These are phyloP conservation scores for Glaucomys volans DNA, from an alignment of 2,113 vertebrate genomes.

Conservation along the genomic window DNA sequence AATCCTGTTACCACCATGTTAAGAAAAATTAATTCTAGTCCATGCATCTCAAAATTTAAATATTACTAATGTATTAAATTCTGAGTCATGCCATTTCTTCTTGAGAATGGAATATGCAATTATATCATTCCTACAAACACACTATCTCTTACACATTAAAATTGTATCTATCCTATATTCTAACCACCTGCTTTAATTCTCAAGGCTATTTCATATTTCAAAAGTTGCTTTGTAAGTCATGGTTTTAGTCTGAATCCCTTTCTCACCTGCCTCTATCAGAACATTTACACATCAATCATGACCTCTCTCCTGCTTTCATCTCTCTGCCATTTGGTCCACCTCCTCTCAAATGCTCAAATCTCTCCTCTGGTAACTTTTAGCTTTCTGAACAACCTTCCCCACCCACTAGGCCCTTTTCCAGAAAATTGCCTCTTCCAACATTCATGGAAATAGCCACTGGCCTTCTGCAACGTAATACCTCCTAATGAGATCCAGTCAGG, in stretches of 20 bases:
- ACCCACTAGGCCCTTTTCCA: not conserved
- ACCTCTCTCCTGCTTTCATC: slow-evolving; percentile 9
- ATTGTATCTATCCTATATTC: slow-evolving; percentile 37
- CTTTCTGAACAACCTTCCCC: not conserved
- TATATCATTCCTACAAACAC: slow-evolving; percentile 42
- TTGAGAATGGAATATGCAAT: slow-evolving; percentile 12
- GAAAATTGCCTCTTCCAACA: not conserved
- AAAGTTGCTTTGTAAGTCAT: slow-evolving; percentile 46
- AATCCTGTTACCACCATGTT: not conserved
- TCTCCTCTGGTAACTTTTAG: not conserved
- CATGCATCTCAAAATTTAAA: not conserved
- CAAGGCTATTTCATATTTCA: slow-evolving; percentile 59
- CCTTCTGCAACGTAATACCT: not conserved
- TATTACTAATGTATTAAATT: not conserved
- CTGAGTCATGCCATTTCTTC: slow-evolving; percentile 44
- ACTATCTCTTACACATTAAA: slow-evolving; percentile 45
- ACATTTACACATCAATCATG: not conserved
- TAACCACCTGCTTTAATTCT: slow-evolving; percentile 63
- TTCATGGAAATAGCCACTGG: not conserved
- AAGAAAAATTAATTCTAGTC: not conserved
- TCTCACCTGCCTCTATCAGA: slow-evolving; percentile 46
- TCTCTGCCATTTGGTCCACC: slow-evolving; percentile 12
- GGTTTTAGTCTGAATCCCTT: slow-evolving; percentile 23
- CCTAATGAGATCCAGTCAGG: not conserved
- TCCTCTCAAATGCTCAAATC: not conserved